Evolutionary conservation across 92 coral and sea anemone species (phyloP), one percentile per base, ranked within the genome.

Genomic region (Bergia sp.): DNA sequence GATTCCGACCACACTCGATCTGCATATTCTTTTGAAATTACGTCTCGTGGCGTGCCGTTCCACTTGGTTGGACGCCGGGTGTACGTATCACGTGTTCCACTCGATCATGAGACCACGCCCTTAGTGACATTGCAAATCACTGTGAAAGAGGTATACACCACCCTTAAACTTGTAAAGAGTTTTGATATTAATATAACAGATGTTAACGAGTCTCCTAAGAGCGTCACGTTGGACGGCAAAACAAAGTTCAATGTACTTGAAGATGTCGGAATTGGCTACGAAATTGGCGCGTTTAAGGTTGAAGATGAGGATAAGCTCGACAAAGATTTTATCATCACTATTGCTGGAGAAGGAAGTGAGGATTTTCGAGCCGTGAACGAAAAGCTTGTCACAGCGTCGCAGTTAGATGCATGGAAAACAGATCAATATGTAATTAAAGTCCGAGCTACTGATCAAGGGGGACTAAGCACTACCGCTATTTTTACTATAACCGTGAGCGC

Each of bases 51-150:
- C 18, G 92, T 92, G 29, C 96, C 96, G 66, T 93, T 93, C 79
- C 90, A 90, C 29, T 86, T 93, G 69, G 90, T 77, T 72, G 92
- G 92, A 50, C 86, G 77, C 75, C 86, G 45, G 15, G 93, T 93
- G 15, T 79, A 92, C 81, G 92, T 93, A 71, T 92, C 96, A 82
- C 94, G 96, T 38, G 74, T 76, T 43, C 91, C 96, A 37, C 76
- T 93, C 39, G 94, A 93, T 80, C 94, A 93, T 89, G 96, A 93
- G 90, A 79, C 87, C 21, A 86, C 96, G 39, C 96, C 96, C 37
- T 69, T 93, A 40, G 85, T 93, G 37, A 93, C 96, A n/a, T 75
- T 93, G 74, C 92, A 92, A 64, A 75, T 93, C 53, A 92, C 91
- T n/a, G 91, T 86, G 41, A 85, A 90, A 61, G 94, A 93, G 76